A percentile compares a stretch with the other conserved stretches of the same genome.
phyloP scores from a whole-genome alignment of 2,113 vertebrate genomes.

The Camelus bactrianus region DNA sequence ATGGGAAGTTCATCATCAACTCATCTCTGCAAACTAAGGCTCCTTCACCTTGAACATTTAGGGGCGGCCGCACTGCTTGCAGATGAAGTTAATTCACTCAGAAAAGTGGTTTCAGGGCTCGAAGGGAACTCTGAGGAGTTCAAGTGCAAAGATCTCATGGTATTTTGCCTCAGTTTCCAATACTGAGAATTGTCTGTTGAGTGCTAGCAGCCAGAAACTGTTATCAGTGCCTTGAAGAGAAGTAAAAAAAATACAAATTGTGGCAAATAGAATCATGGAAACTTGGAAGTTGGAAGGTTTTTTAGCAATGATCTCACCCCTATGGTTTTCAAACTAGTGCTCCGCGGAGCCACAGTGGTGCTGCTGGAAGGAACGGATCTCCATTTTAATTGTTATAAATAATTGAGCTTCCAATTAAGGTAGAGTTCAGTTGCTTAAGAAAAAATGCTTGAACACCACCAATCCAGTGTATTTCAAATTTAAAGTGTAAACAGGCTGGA shows the following conservation, averaged over 20 bases:
- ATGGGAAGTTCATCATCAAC: not conserved
- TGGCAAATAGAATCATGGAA: not conserved
- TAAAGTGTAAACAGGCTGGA: not conserved
- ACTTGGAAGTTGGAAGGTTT: constrained; percentile 8
- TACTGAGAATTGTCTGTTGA: not conserved
- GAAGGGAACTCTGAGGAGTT: not conserved
- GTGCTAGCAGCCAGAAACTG: not conserved
- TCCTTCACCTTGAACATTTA: not conserved
- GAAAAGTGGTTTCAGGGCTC: not conserved
- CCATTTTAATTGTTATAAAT: not conserved
- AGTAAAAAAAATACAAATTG: not conserved
- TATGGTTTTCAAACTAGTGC: constrained; percentile 3
- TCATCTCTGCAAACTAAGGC: not conserved
- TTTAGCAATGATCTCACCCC: not conserved
- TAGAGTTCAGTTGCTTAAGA: not conserved
- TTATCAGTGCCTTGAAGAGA: constrained; percentile 10
- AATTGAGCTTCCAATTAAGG: constrained; percentile 16
- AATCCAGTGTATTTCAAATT: not conserved
- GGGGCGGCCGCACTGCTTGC: not conserved
- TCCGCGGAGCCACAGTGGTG: not conserved
- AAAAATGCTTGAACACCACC: not conserved
- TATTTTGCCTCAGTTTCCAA: constrained; percentile 50
- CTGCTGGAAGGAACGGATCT: not conserved
- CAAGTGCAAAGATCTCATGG: not conserved
- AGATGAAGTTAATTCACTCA: not conserved